A percentile compares a stretch with the other conserved stretches of the same genome.
phyloP scores from a whole-genome alignment of 2,888 invertebrate species.

The Drosophila monieri region DNA sequence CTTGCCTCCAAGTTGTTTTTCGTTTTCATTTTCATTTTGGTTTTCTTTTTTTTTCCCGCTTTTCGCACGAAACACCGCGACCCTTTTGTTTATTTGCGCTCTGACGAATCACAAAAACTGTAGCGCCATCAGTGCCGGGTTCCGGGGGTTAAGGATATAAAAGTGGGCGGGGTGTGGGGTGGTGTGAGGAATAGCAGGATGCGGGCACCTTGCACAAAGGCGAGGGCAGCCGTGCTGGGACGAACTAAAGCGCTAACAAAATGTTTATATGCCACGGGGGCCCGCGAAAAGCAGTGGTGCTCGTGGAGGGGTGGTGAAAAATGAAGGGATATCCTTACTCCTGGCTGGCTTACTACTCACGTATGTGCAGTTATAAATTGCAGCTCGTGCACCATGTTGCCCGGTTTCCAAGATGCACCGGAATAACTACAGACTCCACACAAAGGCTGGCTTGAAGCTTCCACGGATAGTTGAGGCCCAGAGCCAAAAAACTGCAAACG shows the following conservation, averaged over 20 bases:
- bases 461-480: conserved; percentile 25
- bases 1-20: conserved; percentile 59
- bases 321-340: conserved; percentile 4
- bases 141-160: conserved; percentile 8
- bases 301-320: neutral
- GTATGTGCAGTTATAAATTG: conserved; percentile 75
- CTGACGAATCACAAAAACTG: conserved; percentile 69
- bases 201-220: conserved; percentile 61
- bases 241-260: conserved; percentile 69
- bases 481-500: neutral
- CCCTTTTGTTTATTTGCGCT: conserved; percentile 76
- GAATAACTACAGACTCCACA: conserved; percentile 7
- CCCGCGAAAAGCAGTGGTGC: neutral
- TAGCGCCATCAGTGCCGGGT: conserved; percentile 48
- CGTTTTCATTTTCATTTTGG: conserved; percentile 48
- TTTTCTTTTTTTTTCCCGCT: conserved; percentile 39
- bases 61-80: conserved; percentile 47
- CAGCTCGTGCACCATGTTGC: conserved; percentile 65
- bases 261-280: conserved; percentile 66
- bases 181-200: conserved; percentile 25
- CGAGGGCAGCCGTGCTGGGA: conserved; percentile 21
- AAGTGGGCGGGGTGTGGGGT: neutral
- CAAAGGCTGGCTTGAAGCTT: conserved; percentile 5
- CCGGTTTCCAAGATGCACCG: conserved; percentile 20
- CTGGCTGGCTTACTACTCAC: conserved; percentile 49